Evolutionary conservation across 2,888 invertebrate species (phyloP).

Genomic region (Hemaris fuciformis): DNA sequence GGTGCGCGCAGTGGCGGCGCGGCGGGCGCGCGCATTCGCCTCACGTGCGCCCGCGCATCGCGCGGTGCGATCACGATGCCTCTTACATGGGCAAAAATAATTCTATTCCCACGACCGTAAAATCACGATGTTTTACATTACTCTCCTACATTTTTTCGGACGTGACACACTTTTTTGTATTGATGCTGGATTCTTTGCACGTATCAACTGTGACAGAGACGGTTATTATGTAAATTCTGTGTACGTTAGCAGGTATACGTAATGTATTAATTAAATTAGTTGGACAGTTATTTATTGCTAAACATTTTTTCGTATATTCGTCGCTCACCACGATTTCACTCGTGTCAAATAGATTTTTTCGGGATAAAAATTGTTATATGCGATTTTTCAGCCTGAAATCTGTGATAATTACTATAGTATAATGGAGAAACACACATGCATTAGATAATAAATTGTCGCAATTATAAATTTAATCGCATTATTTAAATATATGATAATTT

Average conservation of each 20-base stretch:
- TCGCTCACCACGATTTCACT: too few species aligned
- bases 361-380: too few species aligned
- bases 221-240: background rate
- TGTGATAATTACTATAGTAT: too few species aligned
- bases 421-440: too few species aligned
- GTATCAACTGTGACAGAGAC: background rate
- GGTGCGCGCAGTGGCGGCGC: constrained; percentile 39
- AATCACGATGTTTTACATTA: constrained; percentile 49
- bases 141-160: constrained; percentile 10
- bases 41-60: constrained; percentile 60
- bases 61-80: constrained; percentile 58
- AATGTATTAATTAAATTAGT: background rate
- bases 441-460: too few species aligned
- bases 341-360: too few species aligned
- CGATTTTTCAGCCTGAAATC: too few species aligned
- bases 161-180: constrained; percentile 10
- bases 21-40: constrained; percentile 55
- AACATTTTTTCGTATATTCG: background rate
- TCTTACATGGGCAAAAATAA: constrained; percentile 60
- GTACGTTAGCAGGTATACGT: background rate
- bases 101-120: constrained; percentile 74
- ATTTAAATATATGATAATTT: too few species aligned
- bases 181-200: constrained; percentile 1
- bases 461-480: too few species aligned
- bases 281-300: background rate